Conservation (phyloP, 2,888 invertebrate genomes). For the Cetonia aurata region DNA sequence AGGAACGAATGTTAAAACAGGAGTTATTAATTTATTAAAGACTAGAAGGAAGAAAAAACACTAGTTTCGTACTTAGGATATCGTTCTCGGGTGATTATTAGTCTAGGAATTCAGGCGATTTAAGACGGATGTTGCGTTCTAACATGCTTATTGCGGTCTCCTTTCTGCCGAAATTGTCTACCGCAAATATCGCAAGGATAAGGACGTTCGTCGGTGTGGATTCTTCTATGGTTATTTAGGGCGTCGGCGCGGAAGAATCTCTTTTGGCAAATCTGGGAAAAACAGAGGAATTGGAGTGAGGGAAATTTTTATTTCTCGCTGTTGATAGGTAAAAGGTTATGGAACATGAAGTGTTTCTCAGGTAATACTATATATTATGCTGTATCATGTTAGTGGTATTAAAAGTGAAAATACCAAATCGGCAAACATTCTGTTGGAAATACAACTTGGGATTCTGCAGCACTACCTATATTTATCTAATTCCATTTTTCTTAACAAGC, state of each 20-base stretch:
- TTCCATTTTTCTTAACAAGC: no score
- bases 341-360: no score
- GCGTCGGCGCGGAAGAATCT: constrained; percentile 76
- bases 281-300: constrained; percentile 21
- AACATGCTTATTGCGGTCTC: constrained; percentile 72
- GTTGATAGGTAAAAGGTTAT: neutral
- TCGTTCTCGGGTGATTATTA: neutral
- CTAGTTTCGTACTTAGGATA: neutral
- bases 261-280: constrained; percentile 69
- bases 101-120: constrained; percentile 21
- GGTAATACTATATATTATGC: no score
- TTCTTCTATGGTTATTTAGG: constrained; percentile 73
- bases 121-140: constrained; percentile 68
- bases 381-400: no score
- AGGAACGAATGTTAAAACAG: no score
- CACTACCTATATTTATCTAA: no score
- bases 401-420: neutral
- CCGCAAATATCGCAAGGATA: constrained; percentile 70
- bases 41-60: no score
- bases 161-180: constrained; percentile 70
- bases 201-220: constrained; percentile 73
- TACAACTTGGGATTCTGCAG: no score
- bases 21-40: no score
- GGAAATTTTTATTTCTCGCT: neutral
- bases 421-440: no score